These are phyloP conservation scores for Galleria mellonella DNA, from an alignment of 1,140 invertebrate species.

Conservation along the genomic window DNA sequence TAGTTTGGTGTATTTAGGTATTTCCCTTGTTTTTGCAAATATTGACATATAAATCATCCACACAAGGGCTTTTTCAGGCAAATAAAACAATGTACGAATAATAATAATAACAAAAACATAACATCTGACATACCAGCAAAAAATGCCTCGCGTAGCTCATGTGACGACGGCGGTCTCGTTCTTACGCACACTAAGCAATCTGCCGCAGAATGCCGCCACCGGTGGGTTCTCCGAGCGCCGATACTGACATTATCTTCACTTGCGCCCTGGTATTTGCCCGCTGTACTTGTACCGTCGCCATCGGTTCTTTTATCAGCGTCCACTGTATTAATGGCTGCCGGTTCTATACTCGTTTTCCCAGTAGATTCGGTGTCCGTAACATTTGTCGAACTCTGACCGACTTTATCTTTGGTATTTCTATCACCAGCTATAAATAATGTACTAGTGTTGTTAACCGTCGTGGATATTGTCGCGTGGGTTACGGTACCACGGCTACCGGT, in stretches of 20 bases:
- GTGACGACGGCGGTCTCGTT: constrained; percentile 48
- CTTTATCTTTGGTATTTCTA: not conserved
- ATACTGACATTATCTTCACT: not conserved
- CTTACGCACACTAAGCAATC: constrained; percentile 58
- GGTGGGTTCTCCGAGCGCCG: not conserved
- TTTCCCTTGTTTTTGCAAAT: too few relatives aligned
- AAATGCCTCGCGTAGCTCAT: constrained; percentile 65
- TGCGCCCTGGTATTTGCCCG: not conserved
- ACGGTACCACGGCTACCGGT: not conserved
- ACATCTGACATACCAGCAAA: constrained; percentile 70
- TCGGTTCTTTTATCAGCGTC: not conserved
- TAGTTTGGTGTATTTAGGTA: too few relatives aligned
- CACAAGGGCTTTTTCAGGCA: too few relatives aligned
- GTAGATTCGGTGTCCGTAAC: not conserved
- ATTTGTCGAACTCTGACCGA: not conserved
- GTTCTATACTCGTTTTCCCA: too few relatives aligned
- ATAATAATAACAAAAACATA: too few relatives aligned
- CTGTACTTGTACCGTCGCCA: constrained; percentile 2
- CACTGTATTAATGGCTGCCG: not conserved
- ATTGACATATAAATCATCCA: too few relatives aligned
- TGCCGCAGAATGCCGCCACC: constrained; percentile 38
- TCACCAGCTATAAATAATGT: too few relatives aligned
- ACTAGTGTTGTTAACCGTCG: not conserved
- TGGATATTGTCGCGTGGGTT: not conserved
- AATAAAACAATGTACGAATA: too few relatives aligned